A percentile compares a stretch with the other conserved stretches of the same genome.
Evolutionary conservation across 2,797 vertebrate genomes (phyloP).

Genomic region (Catharus ustulatus): DNA sequence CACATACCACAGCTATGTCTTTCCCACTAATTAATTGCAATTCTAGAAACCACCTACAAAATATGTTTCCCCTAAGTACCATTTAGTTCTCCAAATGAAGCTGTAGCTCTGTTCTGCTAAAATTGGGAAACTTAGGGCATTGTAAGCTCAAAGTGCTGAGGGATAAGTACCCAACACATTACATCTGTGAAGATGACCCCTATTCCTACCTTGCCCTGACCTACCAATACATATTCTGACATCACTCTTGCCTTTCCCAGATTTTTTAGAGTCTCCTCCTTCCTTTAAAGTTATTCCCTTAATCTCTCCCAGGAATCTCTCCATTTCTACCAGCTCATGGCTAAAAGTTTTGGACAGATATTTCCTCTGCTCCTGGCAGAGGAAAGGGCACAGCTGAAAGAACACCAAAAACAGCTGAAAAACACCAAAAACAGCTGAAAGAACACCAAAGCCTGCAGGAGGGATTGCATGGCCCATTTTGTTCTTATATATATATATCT

Average conservation of each 20-base stretch:
- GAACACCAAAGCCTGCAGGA: background rate
- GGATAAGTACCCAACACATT: background rate
- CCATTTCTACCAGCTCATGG: background rate
- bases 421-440: background rate
- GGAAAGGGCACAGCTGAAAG: background rate
- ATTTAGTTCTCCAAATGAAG: background rate
- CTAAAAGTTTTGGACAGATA: background rate
- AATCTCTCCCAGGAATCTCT: background rate
- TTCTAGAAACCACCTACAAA: background rate
- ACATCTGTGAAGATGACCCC: background rate
- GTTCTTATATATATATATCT: background rate
- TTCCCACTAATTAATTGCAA: background rate
- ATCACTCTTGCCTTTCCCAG: background rate
- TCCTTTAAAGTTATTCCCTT: background rate
- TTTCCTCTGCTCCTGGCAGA: background rate
- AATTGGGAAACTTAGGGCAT: background rate
- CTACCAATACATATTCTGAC: background rate
- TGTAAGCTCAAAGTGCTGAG: background rate
- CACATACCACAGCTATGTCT: background rate
- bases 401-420: background rate
- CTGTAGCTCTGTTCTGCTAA: background rate
- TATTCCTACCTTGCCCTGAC: background rate
- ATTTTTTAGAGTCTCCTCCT: background rate
- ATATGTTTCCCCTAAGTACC: background rate
- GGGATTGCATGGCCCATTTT: background rate